These are phyloP conservation scores for Ethmia dodecea DNA, from an alignment of 2,888 invertebrate species.

Conservation along the genomic window DNA sequence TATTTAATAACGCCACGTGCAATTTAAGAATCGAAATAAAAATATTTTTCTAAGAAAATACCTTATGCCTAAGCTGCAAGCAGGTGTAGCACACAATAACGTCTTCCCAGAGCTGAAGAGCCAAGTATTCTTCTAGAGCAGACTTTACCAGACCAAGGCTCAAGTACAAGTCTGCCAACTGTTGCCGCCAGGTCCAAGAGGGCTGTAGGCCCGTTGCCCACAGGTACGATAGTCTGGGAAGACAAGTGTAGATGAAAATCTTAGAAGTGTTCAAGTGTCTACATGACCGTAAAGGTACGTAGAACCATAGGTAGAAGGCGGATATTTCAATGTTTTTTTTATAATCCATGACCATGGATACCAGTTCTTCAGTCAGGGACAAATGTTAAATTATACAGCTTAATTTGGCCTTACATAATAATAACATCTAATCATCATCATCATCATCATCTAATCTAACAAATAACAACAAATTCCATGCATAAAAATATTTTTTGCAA, in stretches of 20 bases:
- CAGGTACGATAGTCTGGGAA: constrained; percentile 74
- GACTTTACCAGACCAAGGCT: constrained; percentile 90
- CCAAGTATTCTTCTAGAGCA: constrained; percentile 87
- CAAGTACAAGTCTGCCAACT: constrained; percentile 87
- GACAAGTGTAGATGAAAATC: neutral
- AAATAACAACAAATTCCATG: no score
- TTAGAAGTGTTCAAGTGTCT: no score
- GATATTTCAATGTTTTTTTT: no score
- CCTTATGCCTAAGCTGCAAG: constrained; percentile 90
- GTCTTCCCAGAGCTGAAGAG: constrained; percentile 92
- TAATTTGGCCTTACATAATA: no score
- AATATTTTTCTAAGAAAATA: constrained; percentile 29
- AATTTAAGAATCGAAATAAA: neutral
- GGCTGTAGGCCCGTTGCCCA: constrained; percentile 86
- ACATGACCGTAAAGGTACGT: no score
- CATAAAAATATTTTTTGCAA: no score
- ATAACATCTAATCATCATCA: no score
- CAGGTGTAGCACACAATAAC: constrained; percentile 94
- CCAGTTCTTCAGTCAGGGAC: no score
- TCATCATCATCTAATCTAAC: no score
- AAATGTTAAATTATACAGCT: no score
- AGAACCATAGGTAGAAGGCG: no score
- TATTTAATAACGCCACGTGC: neutral
- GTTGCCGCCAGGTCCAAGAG: constrained; percentile 86
- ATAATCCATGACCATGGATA: no score